Conservation (phyloP, 2,797 vertebrate species). For the Selene dorsalis region DNA sequence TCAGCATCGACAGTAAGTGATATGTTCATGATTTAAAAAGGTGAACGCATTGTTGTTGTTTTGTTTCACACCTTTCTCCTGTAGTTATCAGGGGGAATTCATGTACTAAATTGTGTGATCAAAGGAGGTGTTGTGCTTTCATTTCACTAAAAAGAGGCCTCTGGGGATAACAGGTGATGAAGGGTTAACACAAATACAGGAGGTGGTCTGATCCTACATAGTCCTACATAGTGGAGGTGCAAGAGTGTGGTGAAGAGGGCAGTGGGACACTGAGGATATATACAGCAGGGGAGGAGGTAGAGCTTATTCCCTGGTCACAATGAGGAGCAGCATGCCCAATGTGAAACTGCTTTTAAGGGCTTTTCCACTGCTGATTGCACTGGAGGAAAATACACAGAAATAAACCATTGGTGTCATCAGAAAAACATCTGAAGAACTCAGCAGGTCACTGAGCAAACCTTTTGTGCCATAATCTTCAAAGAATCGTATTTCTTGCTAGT, state of each 20-base stretch:
- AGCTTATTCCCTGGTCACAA: constrained; percentile 31
- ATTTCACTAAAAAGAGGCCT: constrained; percentile 54
- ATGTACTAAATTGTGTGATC: constrained; percentile 69
- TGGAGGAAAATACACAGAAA: constrained; percentile 17
- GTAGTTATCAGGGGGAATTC: constrained; percentile 54
- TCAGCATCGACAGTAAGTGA: constrained; percentile 31
- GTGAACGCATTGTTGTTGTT: constrained; percentile 59
- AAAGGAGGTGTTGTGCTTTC: constrained; percentile 66
- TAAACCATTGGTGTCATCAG: constrained; percentile 15
- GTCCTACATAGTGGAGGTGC: constrained; percentile 28
- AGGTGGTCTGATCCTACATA: constrained; percentile 25
- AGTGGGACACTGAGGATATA: constrained; percentile 38
- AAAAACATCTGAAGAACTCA: neutral
- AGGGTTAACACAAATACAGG: constrained; percentile 50
- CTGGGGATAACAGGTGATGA: constrained; percentile 43
- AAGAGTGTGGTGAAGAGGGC: constrained; percentile 53
- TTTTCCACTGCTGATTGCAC: constrained; percentile 26
- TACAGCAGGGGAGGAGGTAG: constrained; percentile 24
- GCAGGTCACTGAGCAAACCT: neutral
- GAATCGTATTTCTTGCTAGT: constrained; percentile 4
- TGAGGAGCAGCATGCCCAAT: constrained; percentile 11
- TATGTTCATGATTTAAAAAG: constrained; percentile 53
- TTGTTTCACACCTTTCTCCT: constrained; percentile 39
- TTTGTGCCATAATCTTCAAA: constrained; percentile 26
- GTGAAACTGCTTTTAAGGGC: constrained; percentile 21